Base-by-base conservation (phyloP, 2,113 vertebrate genomes). In the Probosciger aterrimus region DNA sequence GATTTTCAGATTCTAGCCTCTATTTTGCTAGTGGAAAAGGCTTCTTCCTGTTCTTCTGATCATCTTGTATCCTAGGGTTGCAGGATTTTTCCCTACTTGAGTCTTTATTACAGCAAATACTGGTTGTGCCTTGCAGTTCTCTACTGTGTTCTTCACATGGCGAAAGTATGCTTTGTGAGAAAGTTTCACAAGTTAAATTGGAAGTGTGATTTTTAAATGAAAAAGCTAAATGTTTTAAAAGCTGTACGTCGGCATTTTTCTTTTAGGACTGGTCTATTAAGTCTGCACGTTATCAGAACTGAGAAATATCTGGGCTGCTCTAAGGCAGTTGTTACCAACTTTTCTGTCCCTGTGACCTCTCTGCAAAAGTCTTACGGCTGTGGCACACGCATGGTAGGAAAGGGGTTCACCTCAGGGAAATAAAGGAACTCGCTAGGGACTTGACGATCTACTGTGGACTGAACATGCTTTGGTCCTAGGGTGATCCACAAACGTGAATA, bases 401-500 rank as follows among this genome's bases (percentile, higher is more conserved):
- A 33, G 33, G 30, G 22, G 8, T 41, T 75, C 71, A 37, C 9
- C n/a, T 68, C 39, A 12, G 50, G 69, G 16, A 46, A 35, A 13
- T 0, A 33, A 55, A 55, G 43, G 41, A 81, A 11, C 23, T 49
- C 60, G 39, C n/a, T 37, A 78, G 43, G 28, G n/a, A 27, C 18
- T 76, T 81, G 17, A 6, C 16, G 5, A 27, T 41, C 35, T 59
- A 0, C 79, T 41, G 25, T n/a, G 25, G 10, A 22, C 46, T 70
- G 27, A 81, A 46, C 39, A 4, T n/a, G 18, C 49, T 75, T 79
- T 60, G 62, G 43, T 31, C 31, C 41, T 35, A 4, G 22, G 8
- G 12, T 2, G 0, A n/a, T 50, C 18, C 77, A 47, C n/a, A 17
- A 10, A 0, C 10, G 15, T 64, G 65, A n/a, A 2, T 11, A 39